Evolutionary conservation across 2,113 vertebrate species (phyloP), one percentile per base, ranked within the genome.

Genomic region (Sciurus niger): DNA sequence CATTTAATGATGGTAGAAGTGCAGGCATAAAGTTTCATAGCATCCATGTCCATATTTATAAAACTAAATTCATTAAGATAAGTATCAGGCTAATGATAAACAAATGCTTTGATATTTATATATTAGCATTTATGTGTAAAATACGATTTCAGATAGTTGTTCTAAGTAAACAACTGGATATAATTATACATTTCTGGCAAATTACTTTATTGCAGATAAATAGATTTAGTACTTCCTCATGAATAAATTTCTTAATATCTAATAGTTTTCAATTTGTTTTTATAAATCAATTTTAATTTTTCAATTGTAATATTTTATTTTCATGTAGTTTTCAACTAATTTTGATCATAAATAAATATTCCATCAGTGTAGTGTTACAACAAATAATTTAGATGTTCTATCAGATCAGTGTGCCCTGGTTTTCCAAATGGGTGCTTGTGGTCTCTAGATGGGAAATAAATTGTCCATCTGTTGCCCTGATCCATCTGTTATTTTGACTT

Each of bases 401-500:
- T 43, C 3, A 76, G 2, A 68, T 46, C 14, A 91, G 1, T 89
- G 30, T 84, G 11, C 2, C 30, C 18, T 96, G 24, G 10, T 87
- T 95, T 94, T 67, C 63, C 68, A 96, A 60, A 37, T 86, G 58
- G 55, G 30, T 91, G 24, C 79, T 70, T 83, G 13, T 76, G 16
- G 24, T 94, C 72, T 80, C 46, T 74, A 65, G 28, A 22, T 70
- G 34, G 53, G 28, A 96, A 94, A 87, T 74, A 93, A 79, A 89
- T 43, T 90, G 83, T 55, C 43, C 63, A 72, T 86, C 60, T 93
- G 65, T 76, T 94, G 40, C 32, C 32, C 18, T 43, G 55, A 91
- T 93, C 24, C 48, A 58, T 88, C 79, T 96, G 68, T 51, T 97
- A 65, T 68, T 94, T 78, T 70, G 22, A 92, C 58, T 94, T 74